These are phyloP conservation scores for Platysteira castanea DNA, from an alignment of 2,113 vertebrate genomes.

Conservation along the genomic window DNA sequence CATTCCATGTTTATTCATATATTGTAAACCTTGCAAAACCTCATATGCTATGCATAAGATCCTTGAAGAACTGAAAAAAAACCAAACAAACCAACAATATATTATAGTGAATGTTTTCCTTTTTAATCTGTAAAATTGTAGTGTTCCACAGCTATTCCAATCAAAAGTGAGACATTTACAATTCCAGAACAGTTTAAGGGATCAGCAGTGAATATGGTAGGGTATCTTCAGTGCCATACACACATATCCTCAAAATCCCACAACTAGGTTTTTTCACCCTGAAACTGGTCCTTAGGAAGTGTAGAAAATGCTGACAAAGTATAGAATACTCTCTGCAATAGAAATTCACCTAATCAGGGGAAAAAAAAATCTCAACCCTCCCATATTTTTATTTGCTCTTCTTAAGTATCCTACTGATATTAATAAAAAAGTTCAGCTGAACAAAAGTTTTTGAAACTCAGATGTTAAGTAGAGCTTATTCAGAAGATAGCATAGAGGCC, in stretches of 20 bases:
- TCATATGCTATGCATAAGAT: slow-evolving; percentile 88
- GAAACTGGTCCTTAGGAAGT: background rate
- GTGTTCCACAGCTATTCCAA: background rate
- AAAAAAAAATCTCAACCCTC: background rate
- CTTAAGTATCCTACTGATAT: background rate
- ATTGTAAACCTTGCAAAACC: slow-evolving; percentile 88
- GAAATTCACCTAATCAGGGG: background rate
- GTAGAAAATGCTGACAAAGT: background rate
- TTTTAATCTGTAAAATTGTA: background rate
- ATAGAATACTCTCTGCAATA: background rate
- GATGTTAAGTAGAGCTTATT: background rate
- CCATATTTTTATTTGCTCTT: background rate
- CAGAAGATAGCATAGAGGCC: background rate
- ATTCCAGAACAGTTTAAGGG: background rate
- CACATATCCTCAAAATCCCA: background rate
- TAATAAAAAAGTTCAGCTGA: background rate
- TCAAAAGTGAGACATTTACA: background rate
- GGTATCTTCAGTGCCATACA: background rate
- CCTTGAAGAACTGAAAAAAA: slow-evolving; percentile 73
- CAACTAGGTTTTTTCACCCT: background rate
- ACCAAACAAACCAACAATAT: background rate
- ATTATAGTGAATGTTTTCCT: background rate
- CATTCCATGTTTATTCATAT: slow-evolving; percentile 92
- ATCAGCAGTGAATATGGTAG: background rate
- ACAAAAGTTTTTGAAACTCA: background rate